Evolutionary conservation across 2,888 invertebrate species (phyloP).

Genomic region (Nomada flava): DNA sequence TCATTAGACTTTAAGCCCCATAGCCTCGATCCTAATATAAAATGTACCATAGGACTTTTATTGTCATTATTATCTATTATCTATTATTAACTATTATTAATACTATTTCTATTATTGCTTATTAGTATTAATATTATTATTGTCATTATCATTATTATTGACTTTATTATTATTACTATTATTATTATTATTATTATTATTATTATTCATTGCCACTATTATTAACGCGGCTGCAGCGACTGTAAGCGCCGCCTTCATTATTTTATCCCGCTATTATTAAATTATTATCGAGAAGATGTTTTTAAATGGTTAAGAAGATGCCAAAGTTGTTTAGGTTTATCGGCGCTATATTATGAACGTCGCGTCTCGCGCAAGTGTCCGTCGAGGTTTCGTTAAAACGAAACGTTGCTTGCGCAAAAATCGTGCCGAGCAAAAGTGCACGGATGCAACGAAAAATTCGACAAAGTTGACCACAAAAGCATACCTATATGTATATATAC

Average conservation of each 20-base stretch:
- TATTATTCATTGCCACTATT: conserved; percentile 71
- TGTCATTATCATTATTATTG: conserved; percentile 72
- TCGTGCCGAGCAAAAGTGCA: too few species aligned
- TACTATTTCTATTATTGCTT: conserved; percentile 79
- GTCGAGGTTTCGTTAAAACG: conserved; percentile 26
- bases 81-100: conserved; percentile 68
- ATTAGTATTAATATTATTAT: conserved; percentile 68
- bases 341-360: conserved; percentile 55
- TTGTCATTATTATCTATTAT: conserved; percentile 64
- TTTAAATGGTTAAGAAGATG: conserved; percentile 82
- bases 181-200: conserved; percentile 68
- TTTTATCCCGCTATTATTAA: conserved; percentile 76
- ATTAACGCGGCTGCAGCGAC: conserved; percentile 71
- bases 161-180: conserved; percentile 72
- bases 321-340: conserved; percentile 84
- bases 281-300: conserved; percentile 72
- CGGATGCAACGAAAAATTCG: not conserved
- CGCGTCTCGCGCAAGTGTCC: conserved; percentile 44
- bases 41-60: conserved; percentile 80
- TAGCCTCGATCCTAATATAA: conserved; percentile 79
- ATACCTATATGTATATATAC: not conserved
- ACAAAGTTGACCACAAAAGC: not conserved
- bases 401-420: not conserved
- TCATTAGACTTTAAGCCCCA: conserved; percentile 71
- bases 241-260: conserved; percentile 73